Evolutionary conservation across 2,113 vertebrate genomes (phyloP).

Genomic region (Actenoides hombroni): DNA sequence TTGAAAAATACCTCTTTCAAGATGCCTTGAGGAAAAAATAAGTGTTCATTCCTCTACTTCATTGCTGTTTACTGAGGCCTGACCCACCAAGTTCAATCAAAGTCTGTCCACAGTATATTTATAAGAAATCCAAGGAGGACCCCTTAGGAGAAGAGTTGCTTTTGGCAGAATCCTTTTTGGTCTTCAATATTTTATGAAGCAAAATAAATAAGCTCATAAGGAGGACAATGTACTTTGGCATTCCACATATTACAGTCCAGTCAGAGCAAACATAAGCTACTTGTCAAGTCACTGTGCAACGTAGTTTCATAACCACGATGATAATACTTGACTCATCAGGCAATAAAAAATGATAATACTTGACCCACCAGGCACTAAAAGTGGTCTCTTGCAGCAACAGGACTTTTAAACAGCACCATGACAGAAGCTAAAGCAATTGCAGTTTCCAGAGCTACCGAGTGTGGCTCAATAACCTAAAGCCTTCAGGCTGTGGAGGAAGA

Average conservation of each 20-base stretch:
- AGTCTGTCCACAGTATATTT: background rate
- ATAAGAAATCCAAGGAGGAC: background rate
- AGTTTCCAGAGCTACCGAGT: background rate
- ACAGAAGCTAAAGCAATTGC: background rate
- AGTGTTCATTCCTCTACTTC: background rate
- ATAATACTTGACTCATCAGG: background rate
- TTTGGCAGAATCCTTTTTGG: background rate
- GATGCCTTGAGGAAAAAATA: background rate
- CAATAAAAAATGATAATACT: background rate
- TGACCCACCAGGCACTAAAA: background rate
- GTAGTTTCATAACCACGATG: background rate
- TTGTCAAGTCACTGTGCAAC: background rate
- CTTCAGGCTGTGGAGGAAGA: background rate
- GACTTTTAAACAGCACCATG: background rate
- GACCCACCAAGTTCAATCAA: background rate
- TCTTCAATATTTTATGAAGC: conserved; percentile 3
- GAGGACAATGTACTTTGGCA: background rate
- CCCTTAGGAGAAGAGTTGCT: background rate
- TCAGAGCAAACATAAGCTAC: background rate
- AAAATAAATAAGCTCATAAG: background rate
- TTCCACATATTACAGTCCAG: background rate
- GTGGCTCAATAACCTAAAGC: background rate
- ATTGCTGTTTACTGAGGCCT: background rate
- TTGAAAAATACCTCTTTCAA: background rate
- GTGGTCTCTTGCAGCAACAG: background rate